phyloP scores from a whole-genome alignment of 2,113 vertebrate species.

The Ailuropoda melanoleuca region DNA sequence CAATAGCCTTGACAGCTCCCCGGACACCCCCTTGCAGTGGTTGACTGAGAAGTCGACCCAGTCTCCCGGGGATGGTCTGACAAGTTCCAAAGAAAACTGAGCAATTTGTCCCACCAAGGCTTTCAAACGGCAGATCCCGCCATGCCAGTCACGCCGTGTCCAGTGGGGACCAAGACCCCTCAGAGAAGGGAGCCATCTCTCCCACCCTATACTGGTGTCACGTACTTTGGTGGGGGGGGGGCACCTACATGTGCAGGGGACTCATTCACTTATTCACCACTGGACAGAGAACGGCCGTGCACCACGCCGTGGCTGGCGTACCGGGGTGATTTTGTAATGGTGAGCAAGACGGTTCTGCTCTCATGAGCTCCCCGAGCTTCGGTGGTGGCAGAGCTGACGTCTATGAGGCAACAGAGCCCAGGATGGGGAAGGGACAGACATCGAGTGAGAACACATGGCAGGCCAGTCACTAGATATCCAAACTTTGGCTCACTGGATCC shows the following conservation, averaged over 20 bases:
- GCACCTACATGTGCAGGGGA: neutral
- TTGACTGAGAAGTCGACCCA: neutral
- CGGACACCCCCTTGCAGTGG: neutral
- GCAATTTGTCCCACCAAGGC: neutral
- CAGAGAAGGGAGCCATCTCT: neutral
- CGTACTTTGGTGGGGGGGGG: neutral
- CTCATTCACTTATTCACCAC: neutral
- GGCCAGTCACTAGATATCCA: neutral
- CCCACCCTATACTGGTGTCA: neutral
- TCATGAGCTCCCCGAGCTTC: neutral
- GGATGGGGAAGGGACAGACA: neutral
- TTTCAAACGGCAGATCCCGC: neutral
- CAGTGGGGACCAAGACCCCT: too few species aligned
- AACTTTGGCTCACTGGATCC: neutral
- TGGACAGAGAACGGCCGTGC: neutral
- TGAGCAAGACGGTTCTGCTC: neutral
- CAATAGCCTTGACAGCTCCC: neutral
- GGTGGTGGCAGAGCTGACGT: accelerated
- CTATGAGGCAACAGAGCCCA: neutral
- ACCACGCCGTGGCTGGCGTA: neutral
- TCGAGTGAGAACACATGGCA: neutral
- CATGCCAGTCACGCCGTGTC: neutral
- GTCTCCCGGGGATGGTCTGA: neutral
- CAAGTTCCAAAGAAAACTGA: neutral
- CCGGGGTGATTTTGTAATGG: neutral